Evolutionary conservation across 1,140 invertebrate species (phyloP).

Genomic region (Muscidifurax raptorellus): DNA sequence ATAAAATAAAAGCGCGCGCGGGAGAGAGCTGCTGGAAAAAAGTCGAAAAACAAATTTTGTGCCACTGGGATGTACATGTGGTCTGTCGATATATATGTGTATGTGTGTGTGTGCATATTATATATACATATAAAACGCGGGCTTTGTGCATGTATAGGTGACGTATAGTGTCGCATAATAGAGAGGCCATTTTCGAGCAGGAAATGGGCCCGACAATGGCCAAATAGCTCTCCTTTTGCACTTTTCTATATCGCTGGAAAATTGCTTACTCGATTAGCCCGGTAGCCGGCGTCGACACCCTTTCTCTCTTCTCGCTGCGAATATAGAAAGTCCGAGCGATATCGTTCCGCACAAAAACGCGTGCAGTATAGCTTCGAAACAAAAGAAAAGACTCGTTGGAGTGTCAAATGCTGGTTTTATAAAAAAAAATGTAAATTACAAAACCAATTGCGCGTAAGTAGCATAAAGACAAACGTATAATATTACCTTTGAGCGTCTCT

Average conservation of each 20-base stretch:
- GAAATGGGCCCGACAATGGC: slow-evolving; percentile 43
- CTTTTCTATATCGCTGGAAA: slow-evolving; percentile 63
- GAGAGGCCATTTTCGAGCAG: slow-evolving; percentile 7
- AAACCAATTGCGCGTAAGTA: too few species aligned
- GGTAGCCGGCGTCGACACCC: slow-evolving; percentile 65
- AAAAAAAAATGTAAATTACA: too few species aligned
- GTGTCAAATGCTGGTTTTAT: too few species aligned
- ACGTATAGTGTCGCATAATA: neutral
- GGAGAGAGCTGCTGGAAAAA: neutral
- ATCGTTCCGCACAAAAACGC: too few species aligned
- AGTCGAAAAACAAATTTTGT: slow-evolving; percentile 4
- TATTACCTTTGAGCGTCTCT: too few species aligned
- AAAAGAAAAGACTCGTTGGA: too few species aligned
- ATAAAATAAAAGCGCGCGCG: neutral
- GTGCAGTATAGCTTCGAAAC: too few species aligned
- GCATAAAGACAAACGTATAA: too few species aligned
- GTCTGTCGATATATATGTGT: neutral
- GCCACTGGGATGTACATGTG: neutral
- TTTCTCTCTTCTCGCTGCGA: slow-evolving; percentile 16
- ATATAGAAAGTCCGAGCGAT: neutral
- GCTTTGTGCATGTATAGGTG: neutral
- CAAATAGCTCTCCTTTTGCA: slow-evolving; percentile 58
- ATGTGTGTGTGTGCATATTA: neutral
- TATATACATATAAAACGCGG: neutral
- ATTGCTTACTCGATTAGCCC: slow-evolving; percentile 73